Base-by-base conservation (phyloP, 2,888 invertebrate species). In the Sclerodermus sp. region DNA sequence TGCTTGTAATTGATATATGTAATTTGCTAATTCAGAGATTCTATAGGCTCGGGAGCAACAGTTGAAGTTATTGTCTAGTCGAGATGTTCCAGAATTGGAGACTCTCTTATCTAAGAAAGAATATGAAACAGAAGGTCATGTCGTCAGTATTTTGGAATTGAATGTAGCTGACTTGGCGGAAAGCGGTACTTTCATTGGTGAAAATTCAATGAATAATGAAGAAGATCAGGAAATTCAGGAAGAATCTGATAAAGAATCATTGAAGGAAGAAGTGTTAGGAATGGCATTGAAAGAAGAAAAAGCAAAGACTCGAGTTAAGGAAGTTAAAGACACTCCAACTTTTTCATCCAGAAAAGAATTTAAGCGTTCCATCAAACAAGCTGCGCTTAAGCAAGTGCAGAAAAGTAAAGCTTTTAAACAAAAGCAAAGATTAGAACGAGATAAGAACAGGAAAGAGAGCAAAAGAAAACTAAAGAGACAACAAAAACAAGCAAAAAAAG, bases 361-460 rank as follows among this genome's bases (percentile, higher is more conserved):
- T 1, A 88, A 89, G 66, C 86, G 81, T 63, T 79, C 85, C 54
- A 80, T 90, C 8, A 89, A 88, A 66, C 85, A 85, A 57, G 85
- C 88, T 71, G 88, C 90, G 0, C 82, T 87, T 0, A 87, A 87
- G 65, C 86, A 86, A 70, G 82, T 91, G 13, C 85, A 89, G 68
- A 88, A 88, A 60, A 91, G 89, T 69, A 90, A 88, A 82, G 84
- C 85, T 0, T 91, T 88, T 67, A 87, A 89, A 79, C 84, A 83
- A 78, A 90, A 91, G 69, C 87, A 85, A 62, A 87, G 85, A 72
- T 67, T 90, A 18, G 89, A 90, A 53, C 83, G 84, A 57, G 79
- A 82, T 43, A 85, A 85, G 60, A 89, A 90, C 70, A 87, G 83
- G 63, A 90, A 89, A 74, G 79, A 57, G 43, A 49, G 39, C 32